Percentiles rank a stretch among this genome's conserved stretches.
phyloP scores from a whole-genome alignment of 1,140 invertebrate genomes.

The Teleopsis dalmanni region DNA sequence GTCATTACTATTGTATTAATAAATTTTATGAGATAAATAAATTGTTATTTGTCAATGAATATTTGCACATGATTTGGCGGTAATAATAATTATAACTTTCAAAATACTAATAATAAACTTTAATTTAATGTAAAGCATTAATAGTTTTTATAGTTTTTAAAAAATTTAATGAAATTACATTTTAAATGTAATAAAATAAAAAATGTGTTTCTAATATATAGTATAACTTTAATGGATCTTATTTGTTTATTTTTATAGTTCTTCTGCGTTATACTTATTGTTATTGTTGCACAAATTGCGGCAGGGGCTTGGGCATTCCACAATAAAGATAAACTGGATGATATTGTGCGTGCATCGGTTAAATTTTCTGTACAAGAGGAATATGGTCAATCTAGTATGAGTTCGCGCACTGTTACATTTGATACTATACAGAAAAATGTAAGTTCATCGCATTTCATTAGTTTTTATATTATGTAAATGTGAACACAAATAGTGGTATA shows the following conservation, averaged over 20 bases:
- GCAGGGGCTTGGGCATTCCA: conserved; percentile 65
- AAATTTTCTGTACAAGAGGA: conserved; percentile 60
- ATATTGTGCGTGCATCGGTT: conserved; percentile 54
- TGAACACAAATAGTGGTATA: too few species aligned
- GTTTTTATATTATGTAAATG: neutral
- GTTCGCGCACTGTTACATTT: conserved; percentile 56
- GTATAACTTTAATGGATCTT: too few species aligned
- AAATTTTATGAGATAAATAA: too few species aligned
- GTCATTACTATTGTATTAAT: neutral
- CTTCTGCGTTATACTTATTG: conserved; percentile 65
- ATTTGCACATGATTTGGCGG: too few species aligned
- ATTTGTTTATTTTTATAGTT: conserved; percentile 52
- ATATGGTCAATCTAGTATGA: conserved; percentile 55
- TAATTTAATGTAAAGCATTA: too few species aligned
- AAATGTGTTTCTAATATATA: too few species aligned
- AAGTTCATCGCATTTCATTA: conserved; percentile 18
- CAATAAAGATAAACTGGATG: conserved; percentile 58
- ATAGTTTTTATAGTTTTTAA: too few species aligned
- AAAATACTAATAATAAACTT: neutral
- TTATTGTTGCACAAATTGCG: conserved; percentile 70
- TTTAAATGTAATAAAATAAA: too few species aligned
- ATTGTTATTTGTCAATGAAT: too few species aligned
- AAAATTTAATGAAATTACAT: too few species aligned
- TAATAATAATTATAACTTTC: too few species aligned
- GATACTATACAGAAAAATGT: conserved; percentile 62